These are phyloP conservation scores for Merodon equestris DNA, from an alignment of 2,888 invertebrate species.

Conservation along the genomic window DNA sequence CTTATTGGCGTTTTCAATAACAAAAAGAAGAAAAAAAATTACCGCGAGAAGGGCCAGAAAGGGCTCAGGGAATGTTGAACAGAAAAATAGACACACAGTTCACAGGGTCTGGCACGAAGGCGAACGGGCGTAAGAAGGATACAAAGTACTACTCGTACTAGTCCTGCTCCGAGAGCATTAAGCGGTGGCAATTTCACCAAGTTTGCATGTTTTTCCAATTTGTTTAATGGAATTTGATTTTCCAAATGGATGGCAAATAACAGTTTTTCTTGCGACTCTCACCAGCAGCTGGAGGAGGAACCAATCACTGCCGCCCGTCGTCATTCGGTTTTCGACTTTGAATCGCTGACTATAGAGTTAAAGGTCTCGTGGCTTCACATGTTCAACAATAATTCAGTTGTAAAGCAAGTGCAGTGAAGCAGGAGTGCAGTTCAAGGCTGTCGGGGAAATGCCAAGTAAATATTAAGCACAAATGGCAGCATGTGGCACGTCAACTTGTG, in stretches of 20 bases:
- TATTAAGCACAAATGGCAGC: not conserved
- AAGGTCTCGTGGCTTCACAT: conserved; percentile 9
- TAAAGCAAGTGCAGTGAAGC: conserved; percentile 27
- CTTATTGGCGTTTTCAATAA: conserved; percentile 68
- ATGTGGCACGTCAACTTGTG: conserved; percentile 56
- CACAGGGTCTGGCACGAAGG: no score
- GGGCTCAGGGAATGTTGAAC: conserved; percentile 9
- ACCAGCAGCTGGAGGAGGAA: not conserved
- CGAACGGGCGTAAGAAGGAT: not conserved
- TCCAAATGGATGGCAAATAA: conserved; percentile 73
- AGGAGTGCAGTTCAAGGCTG: conserved; percentile 33
- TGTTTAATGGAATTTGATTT: conserved; percentile 74
- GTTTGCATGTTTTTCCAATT: conserved; percentile 74
- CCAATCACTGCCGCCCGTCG: conserved; percentile 12
- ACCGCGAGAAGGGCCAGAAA: not conserved
- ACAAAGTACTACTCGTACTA: conserved; percentile 35
- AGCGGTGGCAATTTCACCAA: conserved; percentile 71
- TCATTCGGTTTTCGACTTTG: not conserved
- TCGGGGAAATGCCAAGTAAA: no score
- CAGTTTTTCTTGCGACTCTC: conserved; percentile 59
- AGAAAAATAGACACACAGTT: conserved; percentile 14
- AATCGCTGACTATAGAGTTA: no score
- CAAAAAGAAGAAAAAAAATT: conserved; percentile 46
- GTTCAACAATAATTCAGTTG: conserved; percentile 7
- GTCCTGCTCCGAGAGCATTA: conserved; percentile 62